Base-by-base conservation (phyloP, 2,888 invertebrate species). In the Ommatoiulus sabulosus region DNA sequence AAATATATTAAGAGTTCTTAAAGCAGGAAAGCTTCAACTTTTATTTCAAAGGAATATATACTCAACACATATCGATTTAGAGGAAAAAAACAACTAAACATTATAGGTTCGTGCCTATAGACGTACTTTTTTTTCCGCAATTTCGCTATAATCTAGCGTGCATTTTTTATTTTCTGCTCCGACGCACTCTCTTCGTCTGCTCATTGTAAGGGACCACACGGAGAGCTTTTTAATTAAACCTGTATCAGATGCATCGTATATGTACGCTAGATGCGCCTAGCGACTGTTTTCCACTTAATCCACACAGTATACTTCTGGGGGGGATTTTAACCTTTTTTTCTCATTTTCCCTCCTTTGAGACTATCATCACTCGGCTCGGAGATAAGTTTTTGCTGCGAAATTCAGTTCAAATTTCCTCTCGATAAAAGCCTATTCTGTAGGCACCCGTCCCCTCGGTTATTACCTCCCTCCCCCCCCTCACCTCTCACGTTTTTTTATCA, bases 81-180 rank as follows among this genome's bases (percentile, higher is more conserved):
- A 35, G 35, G 35, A 2, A 35, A n/a, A 20, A n/a, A 72, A 52
- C n/a, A 72, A 72, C 72, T 72, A 72, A 72, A 72, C 72, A 24
- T 20, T 72, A 52, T 52, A 72, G 24, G 72, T 7, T 24, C 10
- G 72, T n/a, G n/a, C 17, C n/a, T 63, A 7, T n/a, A 24, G 6
- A 24, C 8, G 24, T n/a, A 63, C 17, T 24, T 72, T 72, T 72
- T 72, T 72, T 24, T 24, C 8, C 72, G 72, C 72, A 72, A 72
- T 72, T 72, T 72, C 72, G 20, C 72, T 72, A 72, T 72, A 72
- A 72, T 72, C 72, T 72, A 24, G 72, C 72, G 72, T 72, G 72
- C 72, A 72, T 72, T 72, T 72, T 72, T 72, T 72, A 72, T 72
- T 72, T 72, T 72, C 72, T 72, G 72, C 72, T 24, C 72, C 72